phyloP scores from a whole-genome alignment of 1,140 invertebrate species.

The Protaetia brevitarsis region DNA sequence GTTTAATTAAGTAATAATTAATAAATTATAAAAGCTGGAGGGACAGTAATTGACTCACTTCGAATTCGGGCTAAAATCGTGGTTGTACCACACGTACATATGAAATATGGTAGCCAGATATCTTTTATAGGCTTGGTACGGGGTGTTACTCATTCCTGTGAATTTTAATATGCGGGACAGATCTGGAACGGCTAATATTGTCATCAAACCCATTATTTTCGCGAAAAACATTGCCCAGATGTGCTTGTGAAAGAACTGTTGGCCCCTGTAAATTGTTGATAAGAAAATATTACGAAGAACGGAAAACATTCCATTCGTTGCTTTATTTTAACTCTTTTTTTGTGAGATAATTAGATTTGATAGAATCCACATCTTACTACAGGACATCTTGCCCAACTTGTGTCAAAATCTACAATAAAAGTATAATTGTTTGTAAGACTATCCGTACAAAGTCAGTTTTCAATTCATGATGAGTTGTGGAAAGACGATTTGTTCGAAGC shows the following conservation, averaged over 20 bases:
- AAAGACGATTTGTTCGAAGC: too few species aligned
- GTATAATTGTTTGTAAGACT: too few species aligned
- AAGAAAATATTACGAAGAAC: too few species aligned
- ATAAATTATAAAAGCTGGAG: neutral
- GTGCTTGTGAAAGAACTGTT: constrained; percentile 61
- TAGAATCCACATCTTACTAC: too few species aligned
- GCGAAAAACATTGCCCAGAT: constrained; percentile 57
- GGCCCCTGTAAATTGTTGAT: constrained; percentile 57
- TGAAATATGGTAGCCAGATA: constrained; percentile 73
- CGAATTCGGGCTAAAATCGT: constrained; percentile 56
- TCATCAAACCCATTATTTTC: constrained; percentile 61
- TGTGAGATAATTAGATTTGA: too few species aligned
- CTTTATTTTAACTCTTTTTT: too few species aligned
- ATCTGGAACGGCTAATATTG: constrained; percentile 60
- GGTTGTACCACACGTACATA: constrained; percentile 69
- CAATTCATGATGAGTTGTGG: too few species aligned
- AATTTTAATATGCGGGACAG: constrained; percentile 63
- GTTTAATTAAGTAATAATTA: neutral
- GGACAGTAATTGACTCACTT: constrained; percentile 49
- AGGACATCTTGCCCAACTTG: too few species aligned
- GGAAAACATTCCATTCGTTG: too few species aligned
- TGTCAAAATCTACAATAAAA: too few species aligned
- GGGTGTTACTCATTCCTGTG: constrained; percentile 61
- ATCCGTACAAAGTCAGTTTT: too few species aligned
- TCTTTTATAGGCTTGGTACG: constrained; percentile 66